Evolutionary conservation across 2,888 invertebrate species (phyloP).

Genomic region (Neoascia interrupta): DNA sequence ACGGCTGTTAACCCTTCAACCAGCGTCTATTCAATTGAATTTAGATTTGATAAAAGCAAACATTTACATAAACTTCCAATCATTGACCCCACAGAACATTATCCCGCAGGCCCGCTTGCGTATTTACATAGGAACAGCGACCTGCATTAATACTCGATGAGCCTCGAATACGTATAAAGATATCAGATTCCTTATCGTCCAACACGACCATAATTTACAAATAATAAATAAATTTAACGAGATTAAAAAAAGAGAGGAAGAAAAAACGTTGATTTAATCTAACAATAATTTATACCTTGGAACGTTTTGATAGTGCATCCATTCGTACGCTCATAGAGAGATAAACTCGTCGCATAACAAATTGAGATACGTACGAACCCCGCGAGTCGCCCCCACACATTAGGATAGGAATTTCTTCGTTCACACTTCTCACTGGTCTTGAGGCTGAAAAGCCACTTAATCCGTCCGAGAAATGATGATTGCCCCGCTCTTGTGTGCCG

Average conservation of each 20-base stretch:
- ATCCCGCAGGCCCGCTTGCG: no score
- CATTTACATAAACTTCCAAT: no score
- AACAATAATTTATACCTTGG: conserved; percentile 28
- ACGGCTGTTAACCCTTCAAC: no score
- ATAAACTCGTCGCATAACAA: conserved; percentile 5
- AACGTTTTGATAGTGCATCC: not conserved
- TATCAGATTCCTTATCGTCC: no score
- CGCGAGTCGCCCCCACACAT: no score
- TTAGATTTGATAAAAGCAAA: no score
- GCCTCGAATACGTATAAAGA: no score
- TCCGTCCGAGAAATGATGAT: not conserved
- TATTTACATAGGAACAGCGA: no score
- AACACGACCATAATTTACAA: not conserved
- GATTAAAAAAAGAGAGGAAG: not conserved
- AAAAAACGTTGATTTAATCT: not conserved
- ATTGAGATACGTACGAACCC: conserved; percentile 13
- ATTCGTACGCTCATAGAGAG: not conserved
- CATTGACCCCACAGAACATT: no score
- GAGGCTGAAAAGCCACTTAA: conserved; percentile 3
- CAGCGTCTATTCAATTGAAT: no score
- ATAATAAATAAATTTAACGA: not conserved
- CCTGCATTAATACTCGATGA: no score
- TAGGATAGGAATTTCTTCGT: conserved; percentile 23
- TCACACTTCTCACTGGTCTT: not conserved
- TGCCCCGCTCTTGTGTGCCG: not conserved